These are phyloP conservation scores for Helostoma temminkii DNA, from an alignment of 2,797 vertebrate species.

Conservation along the genomic window DNA sequence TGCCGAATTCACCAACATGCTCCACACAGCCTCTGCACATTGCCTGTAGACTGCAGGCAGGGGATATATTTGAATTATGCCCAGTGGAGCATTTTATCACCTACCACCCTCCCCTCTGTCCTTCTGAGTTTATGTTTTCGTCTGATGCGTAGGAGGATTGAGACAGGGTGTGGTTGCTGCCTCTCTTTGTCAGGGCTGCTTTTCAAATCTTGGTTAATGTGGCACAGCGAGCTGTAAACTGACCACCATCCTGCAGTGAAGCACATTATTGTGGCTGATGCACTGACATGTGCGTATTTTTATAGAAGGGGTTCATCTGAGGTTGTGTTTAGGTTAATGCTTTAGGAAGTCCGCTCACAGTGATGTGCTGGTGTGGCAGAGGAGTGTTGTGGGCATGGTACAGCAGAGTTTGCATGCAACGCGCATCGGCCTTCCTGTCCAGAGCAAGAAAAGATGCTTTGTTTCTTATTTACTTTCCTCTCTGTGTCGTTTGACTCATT, in stretches of 20 bases:
- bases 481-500: constrained; percentile 33
- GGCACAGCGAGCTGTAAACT: constrained; percentile 29
- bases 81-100: constrained; percentile 55
- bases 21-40: background rate
- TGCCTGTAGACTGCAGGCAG: constrained; percentile 48
- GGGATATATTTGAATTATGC: constrained; percentile 63
- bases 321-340: constrained; percentile 5
- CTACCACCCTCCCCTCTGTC: constrained; percentile 12
- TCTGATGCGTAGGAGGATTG: constrained; percentile 69
- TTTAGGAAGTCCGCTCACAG: constrained; percentile 8
- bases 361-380: constrained; percentile 17
- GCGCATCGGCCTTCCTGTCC: background rate
- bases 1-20: constrained; percentile 1
- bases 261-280: constrained; percentile 24
- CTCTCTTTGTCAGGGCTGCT: constrained; percentile 44
- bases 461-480: constrained; percentile 54
- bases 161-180: constrained; percentile 70
- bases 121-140: constrained; percentile 71
- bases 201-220: constrained; percentile 48
- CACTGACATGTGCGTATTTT: constrained; percentile 35
- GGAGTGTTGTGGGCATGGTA: background rate
- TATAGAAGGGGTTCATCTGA: background rate
- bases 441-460: constrained; percentile 31
- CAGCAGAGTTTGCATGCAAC: background rate
- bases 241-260: constrained; percentile 26